Evolutionary conservation across 2,113 vertebrate genomes (phyloP), one percentile per base, ranked within the genome.

Genomic region (Alethe castanea): DNA sequence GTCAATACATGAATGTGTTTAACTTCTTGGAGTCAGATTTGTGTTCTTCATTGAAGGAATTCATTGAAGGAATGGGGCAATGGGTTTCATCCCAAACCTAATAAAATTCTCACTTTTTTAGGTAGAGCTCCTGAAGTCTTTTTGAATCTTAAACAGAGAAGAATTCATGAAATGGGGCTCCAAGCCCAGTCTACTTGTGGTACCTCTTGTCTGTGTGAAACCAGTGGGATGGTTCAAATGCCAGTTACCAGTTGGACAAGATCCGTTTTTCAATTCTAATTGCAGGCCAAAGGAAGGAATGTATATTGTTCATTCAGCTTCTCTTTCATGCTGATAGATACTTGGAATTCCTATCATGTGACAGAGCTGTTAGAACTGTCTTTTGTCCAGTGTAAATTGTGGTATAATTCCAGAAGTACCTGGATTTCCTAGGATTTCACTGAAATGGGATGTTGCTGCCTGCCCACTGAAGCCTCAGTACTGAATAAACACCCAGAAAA

Each of bases 401-500:
- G 90, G 81, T 48, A 9, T 36, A n/a, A 61, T 87, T 97, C 94
- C 91, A 97, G 82, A 45, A 80, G 45, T 79, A 77, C 52, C 92
- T 59, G 92, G 77, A 71, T 65, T 93, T 72, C 86, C 69, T 69
- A n/a, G 81, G 57, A 15, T 84, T 76, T 65, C 62, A 66, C 70
- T 65, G 74, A 80, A 91, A 77, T 35, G 61, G 47, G 20, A 76
- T 91, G 62, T 65, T 89, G 79, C 11, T 86, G 52, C 54, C 60
- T 96, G 29, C 71, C 88, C 29, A 18, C 52, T 70, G n/a, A 78
- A 94, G 86, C 48, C 25, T 86, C 67, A 73, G 1, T 26, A 40
- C 81, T 90, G 92, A 95, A 91, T 66, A 94, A 94, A 94, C 48
- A 93, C 85, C 61, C 61, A 71, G 88, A 65, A 86, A 96, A 97